Evolutionary conservation across 2,888 invertebrate genomes (phyloP).

Genomic region (Aphodius sticticus): DNA sequence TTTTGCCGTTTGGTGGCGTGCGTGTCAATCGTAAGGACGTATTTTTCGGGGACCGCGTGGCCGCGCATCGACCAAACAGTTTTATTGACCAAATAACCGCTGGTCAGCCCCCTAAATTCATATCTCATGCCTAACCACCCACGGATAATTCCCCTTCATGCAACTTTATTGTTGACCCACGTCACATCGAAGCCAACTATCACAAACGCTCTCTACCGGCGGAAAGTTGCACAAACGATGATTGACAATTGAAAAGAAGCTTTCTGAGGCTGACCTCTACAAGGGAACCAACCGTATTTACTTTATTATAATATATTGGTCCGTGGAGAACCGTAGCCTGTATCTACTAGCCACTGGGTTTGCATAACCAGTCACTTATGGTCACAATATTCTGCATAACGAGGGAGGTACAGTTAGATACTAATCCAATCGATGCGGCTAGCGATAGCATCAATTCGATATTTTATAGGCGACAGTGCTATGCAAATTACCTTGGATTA

Average conservation of each 20-base stretch:
- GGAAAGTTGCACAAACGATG: conserved; percentile 37
- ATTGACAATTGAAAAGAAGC: conserved; percentile 50
- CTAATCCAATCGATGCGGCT: background rate
- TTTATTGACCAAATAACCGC: conserved; percentile 35
- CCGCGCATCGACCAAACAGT: conserved; percentile 31
- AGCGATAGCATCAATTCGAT: background rate
- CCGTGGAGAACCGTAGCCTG: conserved; percentile 26
- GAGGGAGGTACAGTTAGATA: conserved; percentile 28
- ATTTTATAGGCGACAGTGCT: background rate
- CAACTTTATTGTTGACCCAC: conserved; percentile 7
- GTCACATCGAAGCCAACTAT: background rate
- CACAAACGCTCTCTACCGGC: conserved; percentile 8
- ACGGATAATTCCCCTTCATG: conserved; percentile 14
- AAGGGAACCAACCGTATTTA: conserved; percentile 31
- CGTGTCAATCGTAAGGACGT: background rate
- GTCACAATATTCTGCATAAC: conserved; percentile 33
- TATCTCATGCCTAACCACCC: background rate
- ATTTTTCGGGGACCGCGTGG: conserved; percentile 7
- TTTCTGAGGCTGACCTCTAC: conserved; percentile 43
- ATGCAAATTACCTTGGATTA: background rate
- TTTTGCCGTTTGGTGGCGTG: conserved; percentile 5
- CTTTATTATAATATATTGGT: conserved; percentile 43
- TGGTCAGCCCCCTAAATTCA: conserved; percentile 26
- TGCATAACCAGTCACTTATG: conserved; percentile 15
- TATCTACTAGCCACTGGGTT: background rate